Percentiles rank a stretch among this genome's conserved stretches.
Evolutionary conservation across 2,113 vertebrate genomes (phyloP).

Genomic region (Phaetusa simplex): DNA sequence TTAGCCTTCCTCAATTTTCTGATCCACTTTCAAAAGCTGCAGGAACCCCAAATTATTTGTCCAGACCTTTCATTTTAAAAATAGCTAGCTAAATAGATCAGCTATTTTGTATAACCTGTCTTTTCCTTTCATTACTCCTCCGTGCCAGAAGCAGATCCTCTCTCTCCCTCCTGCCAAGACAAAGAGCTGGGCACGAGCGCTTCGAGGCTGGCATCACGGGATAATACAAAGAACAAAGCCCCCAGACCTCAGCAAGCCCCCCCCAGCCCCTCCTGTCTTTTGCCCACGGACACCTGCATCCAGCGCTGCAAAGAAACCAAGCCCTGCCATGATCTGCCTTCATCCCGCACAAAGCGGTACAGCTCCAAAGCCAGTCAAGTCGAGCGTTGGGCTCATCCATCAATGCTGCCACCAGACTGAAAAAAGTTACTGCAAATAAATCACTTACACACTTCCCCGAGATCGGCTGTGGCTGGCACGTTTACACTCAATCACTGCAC

Average conservation of each 20-base stretch:
- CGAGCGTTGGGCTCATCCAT: neutral
- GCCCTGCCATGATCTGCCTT: fast-evolving
- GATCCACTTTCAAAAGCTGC: neutral
- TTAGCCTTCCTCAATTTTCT: neutral
- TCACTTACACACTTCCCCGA: neutral
- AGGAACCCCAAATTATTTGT: neutral
- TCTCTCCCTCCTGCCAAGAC: neutral
- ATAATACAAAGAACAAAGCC: neutral
- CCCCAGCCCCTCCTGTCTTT: neutral
- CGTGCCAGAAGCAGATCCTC: neutral
- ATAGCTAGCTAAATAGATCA: neutral
- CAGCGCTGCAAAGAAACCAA: neutral
- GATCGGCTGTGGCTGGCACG: neutral
- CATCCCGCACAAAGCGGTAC: fast-evolving
- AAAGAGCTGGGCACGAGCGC: neutral
- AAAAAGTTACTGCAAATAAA: neutral
- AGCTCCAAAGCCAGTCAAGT: neutral
- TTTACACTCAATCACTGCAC: neutral
- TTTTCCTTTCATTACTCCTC: neutral
- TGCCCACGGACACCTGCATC: neutral
- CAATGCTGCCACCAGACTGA: fast-evolving
- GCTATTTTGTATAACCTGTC: neutral
- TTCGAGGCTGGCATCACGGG: neutral
- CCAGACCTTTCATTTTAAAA: neutral
- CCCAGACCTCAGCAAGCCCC: neutral